Base-by-base conservation (phyloP, 2,797 vertebrate species). In the Gobio occitaniae region DNA sequence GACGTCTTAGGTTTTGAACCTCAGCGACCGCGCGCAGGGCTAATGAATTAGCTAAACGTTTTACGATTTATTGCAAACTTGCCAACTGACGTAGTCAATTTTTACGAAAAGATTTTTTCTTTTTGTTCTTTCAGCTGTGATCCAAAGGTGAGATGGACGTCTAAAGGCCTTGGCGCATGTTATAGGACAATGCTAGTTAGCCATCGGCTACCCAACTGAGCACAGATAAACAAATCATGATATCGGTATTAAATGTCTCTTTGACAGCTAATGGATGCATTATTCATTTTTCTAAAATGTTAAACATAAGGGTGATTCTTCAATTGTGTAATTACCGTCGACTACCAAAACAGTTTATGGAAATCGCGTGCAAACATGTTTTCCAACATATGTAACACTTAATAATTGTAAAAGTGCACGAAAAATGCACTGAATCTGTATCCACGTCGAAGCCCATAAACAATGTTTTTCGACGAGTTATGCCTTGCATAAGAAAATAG, bases 1-100 rank as follows among this genome's bases (percentile, higher is more conserved):
- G 89, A 91, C 76, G 89, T 89, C 70, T 89, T 29, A 86, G 41
- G 88, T 89, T 89, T 89, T 86, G 83, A 91, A 91, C 88, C 17
- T 50, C 79, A 78, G 80, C 76, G 79, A 86, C 87, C 85, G 89
- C 89, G 90, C 87, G 87, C 44, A 70, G 86, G 29, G 78, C 83
- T 81, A 78, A 85, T 13, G 59, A 17, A 52, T 78, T 85, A 32
- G 19, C 44, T n/a, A 21, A 36, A 41, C 29, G 6, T 68, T 85
- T 66, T 32, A 44, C 11, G 66, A 13, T 72, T 63, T 72, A 11
- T 63, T 79, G 25, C 7, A 12, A 36, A 5, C 4, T 78, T 59
- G 10, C 1, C 3, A 38, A 9, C 15, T 3, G 8, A 41, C 17
- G 13, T 12, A 9, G 9, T 13, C 1, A 0, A 1, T 69, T 78